These are phyloP conservation scores for Anisognathus igniventris DNA, from an alignment of 2,797 vertebrate species.

Conservation along the genomic window DNA sequence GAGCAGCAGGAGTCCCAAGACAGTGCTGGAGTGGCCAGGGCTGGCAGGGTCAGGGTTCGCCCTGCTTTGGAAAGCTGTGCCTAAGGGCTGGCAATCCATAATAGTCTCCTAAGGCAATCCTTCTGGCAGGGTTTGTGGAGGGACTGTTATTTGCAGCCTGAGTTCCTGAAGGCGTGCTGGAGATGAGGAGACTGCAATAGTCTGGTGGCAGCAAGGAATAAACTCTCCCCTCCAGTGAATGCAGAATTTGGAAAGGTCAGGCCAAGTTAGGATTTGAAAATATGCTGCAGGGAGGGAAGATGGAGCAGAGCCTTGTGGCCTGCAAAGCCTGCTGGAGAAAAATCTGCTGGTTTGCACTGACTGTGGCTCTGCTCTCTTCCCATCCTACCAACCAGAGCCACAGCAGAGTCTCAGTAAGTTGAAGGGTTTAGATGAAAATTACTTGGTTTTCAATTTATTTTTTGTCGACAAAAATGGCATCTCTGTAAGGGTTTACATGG, in stretches of 20 bases:
- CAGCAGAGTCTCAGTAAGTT: background rate
- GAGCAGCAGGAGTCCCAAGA: no score
- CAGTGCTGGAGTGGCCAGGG: background rate
- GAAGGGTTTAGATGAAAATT: background rate
- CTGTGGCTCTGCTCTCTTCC: background rate
- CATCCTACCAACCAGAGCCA: background rate
- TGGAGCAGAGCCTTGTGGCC: background rate
- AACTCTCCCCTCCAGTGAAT: background rate
- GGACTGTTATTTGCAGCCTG: background rate
- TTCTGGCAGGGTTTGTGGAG: background rate
- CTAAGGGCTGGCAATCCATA: background rate
- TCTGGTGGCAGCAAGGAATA: background rate
- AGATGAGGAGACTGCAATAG: background rate
- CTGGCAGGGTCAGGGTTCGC: background rate
- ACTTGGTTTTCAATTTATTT: background rate
- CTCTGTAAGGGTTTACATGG: background rate
- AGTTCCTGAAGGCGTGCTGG: background rate
- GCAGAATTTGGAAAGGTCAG: background rate
- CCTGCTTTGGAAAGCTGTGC: background rate
- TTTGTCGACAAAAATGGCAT: background rate
- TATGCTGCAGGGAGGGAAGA: background rate
- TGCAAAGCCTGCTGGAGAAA: background rate
- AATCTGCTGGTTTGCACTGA: background rate
- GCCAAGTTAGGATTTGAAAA: background rate
- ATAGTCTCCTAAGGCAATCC: background rate